These are phyloP conservation scores for Ornithorhynchus anatinus DNA, from an alignment of 2,113 vertebrate species.

Conservation along the genomic window DNA sequence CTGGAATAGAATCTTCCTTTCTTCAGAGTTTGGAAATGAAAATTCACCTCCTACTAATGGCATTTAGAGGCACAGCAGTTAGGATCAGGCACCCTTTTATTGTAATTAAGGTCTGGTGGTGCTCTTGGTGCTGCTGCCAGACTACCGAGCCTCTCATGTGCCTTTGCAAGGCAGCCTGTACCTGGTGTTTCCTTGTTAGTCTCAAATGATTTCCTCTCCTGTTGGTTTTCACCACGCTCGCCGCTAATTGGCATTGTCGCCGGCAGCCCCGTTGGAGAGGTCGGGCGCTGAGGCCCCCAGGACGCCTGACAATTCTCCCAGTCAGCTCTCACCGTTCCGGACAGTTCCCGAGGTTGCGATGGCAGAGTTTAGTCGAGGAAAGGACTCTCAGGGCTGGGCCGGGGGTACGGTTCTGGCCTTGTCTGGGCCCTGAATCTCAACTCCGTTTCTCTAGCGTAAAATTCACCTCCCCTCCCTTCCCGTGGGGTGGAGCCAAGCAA, in stretches of 20 bases:
- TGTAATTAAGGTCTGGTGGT: not conserved
- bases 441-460: not conserved
- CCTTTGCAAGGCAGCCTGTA: not conserved
- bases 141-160: not conserved
- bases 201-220: not conserved
- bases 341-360: not conserved
- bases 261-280: not conserved
- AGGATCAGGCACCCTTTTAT: not conserved
- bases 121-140: not conserved
- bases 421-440: not conserved
- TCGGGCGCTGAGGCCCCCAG: not conserved
- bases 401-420: not conserved
- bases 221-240: not conserved
- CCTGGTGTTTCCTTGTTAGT: slow-evolving; percentile 5
- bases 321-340: not conserved
- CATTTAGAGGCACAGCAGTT: not conserved
- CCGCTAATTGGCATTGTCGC: not conserved
- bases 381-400: not conserved
- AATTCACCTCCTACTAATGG: too few relatives aligned
- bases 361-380: not conserved
- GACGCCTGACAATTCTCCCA: not conserved
- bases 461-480: slow-evolving; percentile 9
- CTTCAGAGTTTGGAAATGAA: not conserved
- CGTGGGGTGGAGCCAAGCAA: not conserved
- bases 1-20: not conserved